phyloP scores from a whole-genome alignment of 1,140 invertebrate genomes.

The Drosophila guanche region DNA sequence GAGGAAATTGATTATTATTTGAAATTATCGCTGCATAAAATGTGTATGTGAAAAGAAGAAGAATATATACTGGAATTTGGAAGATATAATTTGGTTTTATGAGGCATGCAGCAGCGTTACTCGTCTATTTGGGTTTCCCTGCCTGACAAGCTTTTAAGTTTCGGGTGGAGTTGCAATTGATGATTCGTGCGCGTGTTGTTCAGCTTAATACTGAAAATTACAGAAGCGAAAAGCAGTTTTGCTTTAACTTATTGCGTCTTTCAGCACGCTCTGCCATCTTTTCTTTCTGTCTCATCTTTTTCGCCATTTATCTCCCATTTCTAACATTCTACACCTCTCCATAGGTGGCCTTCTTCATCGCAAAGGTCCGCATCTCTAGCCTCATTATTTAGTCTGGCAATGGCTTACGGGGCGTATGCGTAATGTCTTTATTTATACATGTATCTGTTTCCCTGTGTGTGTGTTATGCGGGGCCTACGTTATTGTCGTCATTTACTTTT shows the following conservation, averaged over 20 bases:
- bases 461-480: constrained; percentile 16
- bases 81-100: too few species aligned
- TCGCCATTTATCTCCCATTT: not conserved
- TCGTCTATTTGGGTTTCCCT: too few species aligned
- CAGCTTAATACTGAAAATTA: too few species aligned
- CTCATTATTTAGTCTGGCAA: constrained; percentile 47
- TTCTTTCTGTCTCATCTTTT: too few species aligned
- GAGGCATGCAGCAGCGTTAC: too few species aligned
- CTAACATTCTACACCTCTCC: too few species aligned
- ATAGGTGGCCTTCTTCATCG: not conserved
- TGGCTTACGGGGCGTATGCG: constrained; percentile 49
- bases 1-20: constrained; percentile 59
- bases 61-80: not conserved
- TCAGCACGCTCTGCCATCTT: too few species aligned
- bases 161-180: too few species aligned
- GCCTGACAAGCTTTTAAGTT: too few species aligned
- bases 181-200: too few species aligned
- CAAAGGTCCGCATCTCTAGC: constrained; percentile 11
- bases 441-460: constrained; percentile 14
- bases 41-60: constrained; percentile 6
- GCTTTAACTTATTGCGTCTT: too few species aligned
- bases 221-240: too few species aligned
- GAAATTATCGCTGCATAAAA: constrained; percentile 31
- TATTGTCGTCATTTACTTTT: constrained; percentile 56
- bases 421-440: constrained; percentile 36